Conservation (phyloP, 2,888 invertebrate genomes). For the Drosophila barbarae region DNA sequence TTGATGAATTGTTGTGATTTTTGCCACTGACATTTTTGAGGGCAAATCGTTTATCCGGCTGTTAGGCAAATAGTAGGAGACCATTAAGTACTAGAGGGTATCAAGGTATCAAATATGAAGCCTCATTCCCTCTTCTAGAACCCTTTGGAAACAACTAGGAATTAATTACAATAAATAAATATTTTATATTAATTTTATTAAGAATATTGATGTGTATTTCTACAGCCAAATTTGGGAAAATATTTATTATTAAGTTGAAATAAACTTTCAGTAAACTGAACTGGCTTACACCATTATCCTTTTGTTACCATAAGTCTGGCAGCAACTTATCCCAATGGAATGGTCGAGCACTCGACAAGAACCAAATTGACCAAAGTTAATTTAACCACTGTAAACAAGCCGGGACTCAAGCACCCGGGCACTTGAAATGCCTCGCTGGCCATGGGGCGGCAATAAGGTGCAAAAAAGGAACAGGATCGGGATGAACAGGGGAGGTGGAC, state of each 20-base stretch:
- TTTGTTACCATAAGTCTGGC: conserved; percentile 11
- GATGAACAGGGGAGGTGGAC: neutral
- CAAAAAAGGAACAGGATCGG: conserved; percentile 10
- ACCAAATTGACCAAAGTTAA: conserved; percentile 75
- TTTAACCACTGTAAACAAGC: conserved; percentile 70
- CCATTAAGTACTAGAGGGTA: neutral
- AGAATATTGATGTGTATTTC: neutral
- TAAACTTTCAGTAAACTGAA: neutral
- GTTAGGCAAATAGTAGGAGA: conserved; percentile 44
- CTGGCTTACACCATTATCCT: conserved; percentile 17
- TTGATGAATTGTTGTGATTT: conserved; percentile 58
- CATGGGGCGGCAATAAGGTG: conserved; percentile 32
- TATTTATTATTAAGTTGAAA: too few species aligned
- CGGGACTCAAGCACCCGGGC: conserved; percentile 28
- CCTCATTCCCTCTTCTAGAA: neutral
- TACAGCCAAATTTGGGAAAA: neutral
- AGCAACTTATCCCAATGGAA: conserved; percentile 34
- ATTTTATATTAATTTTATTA: neutral
- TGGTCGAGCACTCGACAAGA: conserved; percentile 52
- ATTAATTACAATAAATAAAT: neutral
- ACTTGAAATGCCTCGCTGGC: conserved; percentile 42
- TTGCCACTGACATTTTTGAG: conserved; percentile 55
- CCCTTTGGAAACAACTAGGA: neutral
- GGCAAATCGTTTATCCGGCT: conserved; percentile 56
- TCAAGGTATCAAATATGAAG: neutral